phyloP scores from a whole-genome alignment of 2,888 invertebrate species.

The Neocrepidodera transversa region DNA sequence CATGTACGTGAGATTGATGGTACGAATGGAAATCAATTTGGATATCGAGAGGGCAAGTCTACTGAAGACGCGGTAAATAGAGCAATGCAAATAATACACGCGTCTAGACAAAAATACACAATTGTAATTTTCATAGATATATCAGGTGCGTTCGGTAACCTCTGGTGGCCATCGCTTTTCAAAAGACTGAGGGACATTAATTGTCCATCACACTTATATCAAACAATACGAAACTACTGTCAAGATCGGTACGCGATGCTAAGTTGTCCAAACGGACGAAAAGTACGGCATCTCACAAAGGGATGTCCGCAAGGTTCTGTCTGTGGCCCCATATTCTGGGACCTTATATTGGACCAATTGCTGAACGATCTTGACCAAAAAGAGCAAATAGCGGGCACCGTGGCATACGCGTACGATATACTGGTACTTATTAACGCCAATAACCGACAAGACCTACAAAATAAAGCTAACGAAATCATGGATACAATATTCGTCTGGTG shows the following conservation, averaged over 20 bases:
- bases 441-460: background rate
- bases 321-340: background rate
- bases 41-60: constrained; percentile 16
- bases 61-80: constrained; percentile 8
- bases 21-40: constrained; percentile 1
- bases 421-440: background rate
- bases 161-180: constrained; percentile 12
- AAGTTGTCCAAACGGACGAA: constrained; percentile 3
- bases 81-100: background rate
- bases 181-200: background rate
- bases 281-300: background rate
- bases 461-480: background rate
- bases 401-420: constrained; percentile 17
- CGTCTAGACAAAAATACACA: background rate
- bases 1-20: background rate
- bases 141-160: constrained; percentile 18
- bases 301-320: background rate
- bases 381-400: background rate
- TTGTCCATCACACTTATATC: too few species aligned
- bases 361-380: background rate
- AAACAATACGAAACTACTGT: constrained; percentile 5
- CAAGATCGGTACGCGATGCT: constrained; percentile 10
- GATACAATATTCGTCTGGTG: background rate
- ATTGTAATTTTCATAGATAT: constrained; percentile 8
- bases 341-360: constrained; percentile 1